Conservation (phyloP, 2,888 invertebrate species). For the Clivina fossor region DNA sequence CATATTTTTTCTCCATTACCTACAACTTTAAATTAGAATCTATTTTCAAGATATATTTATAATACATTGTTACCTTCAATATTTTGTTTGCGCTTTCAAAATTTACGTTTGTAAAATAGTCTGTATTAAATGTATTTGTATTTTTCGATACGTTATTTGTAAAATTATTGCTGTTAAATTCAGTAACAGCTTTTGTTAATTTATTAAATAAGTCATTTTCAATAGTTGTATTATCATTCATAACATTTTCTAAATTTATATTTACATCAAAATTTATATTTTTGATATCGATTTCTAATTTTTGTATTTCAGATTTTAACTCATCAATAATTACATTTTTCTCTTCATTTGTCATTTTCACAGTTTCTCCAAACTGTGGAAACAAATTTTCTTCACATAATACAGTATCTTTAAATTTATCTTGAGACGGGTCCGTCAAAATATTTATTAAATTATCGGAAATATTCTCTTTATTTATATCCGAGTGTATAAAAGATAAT, state of each 20-base stretch:
- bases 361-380: constrained; percentile 40
- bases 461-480: constrained; percentile 29
- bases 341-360: constrained; percentile 30
- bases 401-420: constrained; percentile 36
- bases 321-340: constrained; percentile 18
- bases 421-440: constrained; percentile 14
- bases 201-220: not conserved
- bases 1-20: constrained; percentile 5
- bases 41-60: not conserved
- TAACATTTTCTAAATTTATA: not conserved
- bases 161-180: constrained; percentile 16
- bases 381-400: constrained; percentile 41
- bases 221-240: not conserved
- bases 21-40: constrained; percentile 2
- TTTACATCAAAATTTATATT: not conserved
- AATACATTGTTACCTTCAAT: not conserved
- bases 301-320: constrained; percentile 20
- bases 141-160: too few relatives aligned
- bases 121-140: too few relatives aligned
- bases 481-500: constrained; percentile 33
- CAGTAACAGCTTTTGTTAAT: constrained; percentile 1
- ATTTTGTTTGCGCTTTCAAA: too few relatives aligned
- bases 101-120: too few relatives aligned
- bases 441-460: constrained; percentile 29
- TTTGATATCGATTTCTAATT: constrained; percentile 8